Conservation (phyloP, 1,140 invertebrate species). For the Lordiphosa collinella region DNA sequence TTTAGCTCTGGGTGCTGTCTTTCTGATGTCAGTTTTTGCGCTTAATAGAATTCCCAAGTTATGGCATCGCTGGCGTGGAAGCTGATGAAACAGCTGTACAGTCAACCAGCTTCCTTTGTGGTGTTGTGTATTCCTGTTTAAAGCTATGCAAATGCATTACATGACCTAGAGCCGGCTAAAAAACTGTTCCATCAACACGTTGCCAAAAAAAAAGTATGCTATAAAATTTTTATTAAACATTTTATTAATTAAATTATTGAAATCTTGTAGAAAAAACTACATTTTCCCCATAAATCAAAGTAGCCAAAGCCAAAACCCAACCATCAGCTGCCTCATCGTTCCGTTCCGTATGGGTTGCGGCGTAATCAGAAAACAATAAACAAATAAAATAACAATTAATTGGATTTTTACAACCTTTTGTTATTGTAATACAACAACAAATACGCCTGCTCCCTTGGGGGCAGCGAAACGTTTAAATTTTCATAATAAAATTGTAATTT, state of each 20-base stretch:
- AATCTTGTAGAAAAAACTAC: constrained; percentile 12
- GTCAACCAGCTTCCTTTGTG: no score
- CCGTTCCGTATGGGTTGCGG: not conserved
- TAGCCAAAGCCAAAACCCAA: constrained; percentile 1
- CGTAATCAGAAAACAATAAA: constrained; percentile 75
- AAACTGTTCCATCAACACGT: no score
- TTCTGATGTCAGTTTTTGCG: no score
- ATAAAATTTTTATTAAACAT: constrained; percentile 10
- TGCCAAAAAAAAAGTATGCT: no score
- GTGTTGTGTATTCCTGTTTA: no score
- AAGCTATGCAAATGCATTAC: no score
- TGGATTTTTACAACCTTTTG: constrained; percentile 57
- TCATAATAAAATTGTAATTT: constrained; percentile 74
- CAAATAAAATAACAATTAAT: constrained; percentile 78
- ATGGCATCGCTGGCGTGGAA: no score
- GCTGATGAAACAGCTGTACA: no score
- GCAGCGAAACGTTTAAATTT: constrained; percentile 50
- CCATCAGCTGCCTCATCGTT: not conserved
- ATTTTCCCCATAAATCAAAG: constrained; percentile 51
- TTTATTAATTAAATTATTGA: constrained; percentile 59
- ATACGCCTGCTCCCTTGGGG: not conserved
- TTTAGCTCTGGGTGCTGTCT: no score
- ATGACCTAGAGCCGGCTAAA: no score
- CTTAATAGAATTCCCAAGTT: no score
- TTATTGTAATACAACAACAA: constrained; percentile 13